These are phyloP conservation scores for Chlorops oryzae DNA, from an alignment of 1,140 invertebrate genomes.

Conservation along the genomic window DNA sequence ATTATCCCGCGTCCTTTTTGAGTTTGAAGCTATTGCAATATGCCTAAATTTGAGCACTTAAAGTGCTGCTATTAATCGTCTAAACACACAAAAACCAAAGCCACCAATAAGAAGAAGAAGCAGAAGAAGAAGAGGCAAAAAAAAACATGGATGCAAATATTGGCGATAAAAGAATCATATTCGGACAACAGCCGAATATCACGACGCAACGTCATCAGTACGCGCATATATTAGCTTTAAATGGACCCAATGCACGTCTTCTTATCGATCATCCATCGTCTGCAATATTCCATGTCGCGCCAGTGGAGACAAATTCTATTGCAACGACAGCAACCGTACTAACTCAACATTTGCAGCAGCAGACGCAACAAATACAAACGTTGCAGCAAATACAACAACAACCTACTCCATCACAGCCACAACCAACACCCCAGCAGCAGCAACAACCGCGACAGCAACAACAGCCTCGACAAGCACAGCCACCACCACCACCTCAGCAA, in stretches of 20 bases:
- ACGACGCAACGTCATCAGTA: slow-evolving; percentile 42
- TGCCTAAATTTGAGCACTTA: no score
- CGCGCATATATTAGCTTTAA: slow-evolving; percentile 42
- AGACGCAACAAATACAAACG: slow-evolving; percentile 31
- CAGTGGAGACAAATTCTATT: slow-evolving; percentile 19
- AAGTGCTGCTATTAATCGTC: no score
- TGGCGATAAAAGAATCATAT: slow-evolving; percentile 14
- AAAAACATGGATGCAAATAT: no score
- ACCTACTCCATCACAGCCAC: slow-evolving; percentile 22
- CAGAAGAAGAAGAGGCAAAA: no score
- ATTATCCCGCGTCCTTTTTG: no score
- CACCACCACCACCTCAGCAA: slow-evolving; percentile 28
- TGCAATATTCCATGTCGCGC: slow-evolving; percentile 29
- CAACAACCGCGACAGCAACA: slow-evolving; percentile 28
- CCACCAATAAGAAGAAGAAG: no score
- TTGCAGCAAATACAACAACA: slow-evolving; percentile 24
- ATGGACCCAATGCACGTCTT: slow-evolving; percentile 42
- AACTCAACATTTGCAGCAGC: slow-evolving; percentile 32
- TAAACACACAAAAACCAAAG: no score
- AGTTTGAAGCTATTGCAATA: no score
- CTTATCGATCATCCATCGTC: slow-evolving; percentile 45
- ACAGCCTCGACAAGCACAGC: slow-evolving; percentile 33
- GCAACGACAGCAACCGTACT: not conserved
- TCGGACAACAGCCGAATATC: slow-evolving; percentile 40
- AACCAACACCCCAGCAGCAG: slow-evolving; percentile 14